Conservation (phyloP, 2,888 invertebrate genomes). For the Ichneumoninae sp. region DNA sequence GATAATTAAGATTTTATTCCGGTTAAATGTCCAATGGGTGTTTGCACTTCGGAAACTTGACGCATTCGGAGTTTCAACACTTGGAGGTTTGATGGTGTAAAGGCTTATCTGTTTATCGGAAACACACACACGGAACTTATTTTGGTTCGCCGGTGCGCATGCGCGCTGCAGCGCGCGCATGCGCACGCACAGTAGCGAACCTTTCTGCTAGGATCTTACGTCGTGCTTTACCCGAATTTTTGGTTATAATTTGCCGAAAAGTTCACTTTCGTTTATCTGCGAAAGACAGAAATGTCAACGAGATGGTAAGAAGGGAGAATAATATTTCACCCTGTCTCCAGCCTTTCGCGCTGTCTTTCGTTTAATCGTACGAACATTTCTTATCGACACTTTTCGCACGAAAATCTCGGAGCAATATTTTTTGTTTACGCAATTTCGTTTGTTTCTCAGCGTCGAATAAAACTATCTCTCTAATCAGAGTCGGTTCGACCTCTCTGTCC, state of each 20-base stretch:
- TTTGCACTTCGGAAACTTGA: not conserved
- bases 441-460: not conserved
- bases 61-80: not conserved
- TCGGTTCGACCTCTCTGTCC: not conserved
- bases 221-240: not conserved
- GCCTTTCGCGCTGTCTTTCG: not conserved
- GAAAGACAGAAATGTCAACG: slow-evolving; percentile 72
- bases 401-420: not conserved
- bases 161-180: slow-evolving; percentile 11
- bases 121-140: not conserved
- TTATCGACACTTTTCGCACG: not conserved
- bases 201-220: slow-evolving; percentile 9
- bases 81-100: not conserved
- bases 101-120: not conserved
- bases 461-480: not conserved
- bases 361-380: not conserved
- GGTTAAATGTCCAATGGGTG: not conserved
- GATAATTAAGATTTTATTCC: not conserved
- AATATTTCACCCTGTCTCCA: not conserved
- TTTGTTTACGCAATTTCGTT: not conserved
- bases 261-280: slow-evolving; percentile 1
- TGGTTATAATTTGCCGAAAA: slow-evolving; percentile 25
- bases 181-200: not conserved
- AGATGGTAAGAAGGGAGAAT: slow-evolving; percentile 71
- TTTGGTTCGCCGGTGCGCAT: not conserved